These are phyloP conservation scores for Cottoperca gobio DNA, from an alignment of 2,797 vertebrate genomes.

Conservation along the genomic window DNA sequence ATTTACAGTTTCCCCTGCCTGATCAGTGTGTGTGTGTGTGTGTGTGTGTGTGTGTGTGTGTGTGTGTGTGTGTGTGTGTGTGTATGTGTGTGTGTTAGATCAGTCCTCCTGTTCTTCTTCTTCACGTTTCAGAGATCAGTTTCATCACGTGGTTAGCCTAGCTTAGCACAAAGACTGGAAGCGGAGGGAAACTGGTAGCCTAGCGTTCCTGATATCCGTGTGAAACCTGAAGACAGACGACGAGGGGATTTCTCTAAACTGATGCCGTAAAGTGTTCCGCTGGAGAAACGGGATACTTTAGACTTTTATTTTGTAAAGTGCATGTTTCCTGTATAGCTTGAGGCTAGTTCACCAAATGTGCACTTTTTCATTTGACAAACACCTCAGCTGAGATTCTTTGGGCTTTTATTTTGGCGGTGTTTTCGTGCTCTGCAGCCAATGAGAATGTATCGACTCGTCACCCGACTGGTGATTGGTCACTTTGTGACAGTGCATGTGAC, in stretches of 20 bases:
- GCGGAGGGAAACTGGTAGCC: neutral
- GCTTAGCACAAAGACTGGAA: constrained; percentile 27
- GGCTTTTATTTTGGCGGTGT: constrained; percentile 23
- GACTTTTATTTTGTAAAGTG: constrained; percentile 64
- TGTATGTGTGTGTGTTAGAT: neutral
- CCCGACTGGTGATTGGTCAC: constrained; percentile 70
- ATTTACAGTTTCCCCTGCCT: too few species aligned
- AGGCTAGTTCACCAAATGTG: constrained; percentile 76
- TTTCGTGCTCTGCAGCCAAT: constrained; percentile 42
- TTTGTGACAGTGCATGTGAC: constrained; percentile 80
- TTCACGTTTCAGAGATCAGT: neutral
- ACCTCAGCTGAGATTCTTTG: constrained; percentile 14
- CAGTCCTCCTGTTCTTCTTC: neutral
- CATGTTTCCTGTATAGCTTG: constrained; percentile 57
- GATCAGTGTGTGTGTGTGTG: neutral
- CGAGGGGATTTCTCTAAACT: neutral
- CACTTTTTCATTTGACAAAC: constrained; percentile 68
- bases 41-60: neutral
- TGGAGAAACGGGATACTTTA: too few species aligned
- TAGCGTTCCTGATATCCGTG: neutral
- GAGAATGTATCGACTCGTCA: constrained; percentile 70
- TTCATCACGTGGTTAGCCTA: constrained; percentile 20
- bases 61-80: neutral
- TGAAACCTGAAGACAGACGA: neutral
- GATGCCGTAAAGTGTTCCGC: too few species aligned